Conservation (phyloP, 1,140 invertebrate species). For the Nebria ingens region DNA sequence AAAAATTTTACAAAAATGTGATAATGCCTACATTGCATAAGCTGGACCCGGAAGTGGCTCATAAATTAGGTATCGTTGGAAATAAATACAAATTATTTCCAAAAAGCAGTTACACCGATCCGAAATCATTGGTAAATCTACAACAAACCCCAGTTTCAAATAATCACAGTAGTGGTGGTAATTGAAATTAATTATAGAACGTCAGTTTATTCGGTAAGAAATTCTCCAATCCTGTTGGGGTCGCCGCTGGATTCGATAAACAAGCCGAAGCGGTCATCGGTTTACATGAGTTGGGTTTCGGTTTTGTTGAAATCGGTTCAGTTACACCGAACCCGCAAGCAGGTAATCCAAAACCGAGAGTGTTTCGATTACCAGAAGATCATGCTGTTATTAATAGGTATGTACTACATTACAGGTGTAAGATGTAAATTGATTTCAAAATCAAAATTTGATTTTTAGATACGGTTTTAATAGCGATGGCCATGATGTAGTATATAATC, state of each 20-base stretch:
- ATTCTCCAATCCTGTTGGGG: constrained; percentile 83
- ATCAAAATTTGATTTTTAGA: constrained; percentile 26
- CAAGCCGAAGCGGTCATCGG: constrained; percentile 83
- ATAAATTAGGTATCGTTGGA: constrained; percentile 60
- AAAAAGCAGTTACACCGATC: constrained; percentile 44
- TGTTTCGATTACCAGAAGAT: constrained; percentile 80
- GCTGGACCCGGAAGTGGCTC: constrained; percentile 67
- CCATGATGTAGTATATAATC: constrained; percentile 57
- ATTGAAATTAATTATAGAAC: constrained; percentile 38
- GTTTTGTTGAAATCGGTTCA: constrained; percentile 94
- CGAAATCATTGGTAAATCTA: constrained; percentile 46
- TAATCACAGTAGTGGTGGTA: constrained; percentile 6
- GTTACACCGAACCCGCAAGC: constrained; percentile 86
- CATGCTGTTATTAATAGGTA: constrained; percentile 87
- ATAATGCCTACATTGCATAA: constrained; percentile 57
- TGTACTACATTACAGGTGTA: neutral
- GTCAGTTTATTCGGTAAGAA: constrained; percentile 58
- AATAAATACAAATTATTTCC: constrained; percentile 67
- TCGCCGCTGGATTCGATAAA: constrained; percentile 98
- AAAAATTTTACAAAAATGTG: constrained; percentile 63
- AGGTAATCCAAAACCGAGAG: constrained; percentile 85
- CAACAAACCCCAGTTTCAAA: constrained; percentile 11
- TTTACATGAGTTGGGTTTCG: constrained; percentile 78
- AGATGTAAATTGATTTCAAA: neutral
- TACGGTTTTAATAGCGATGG: constrained; percentile 97